Percentiles rank a stretch among this genome's conserved stretches.
Conservation (phyloP, 2,797 vertebrate species). For the Hemibagrus guttatus region DNA sequence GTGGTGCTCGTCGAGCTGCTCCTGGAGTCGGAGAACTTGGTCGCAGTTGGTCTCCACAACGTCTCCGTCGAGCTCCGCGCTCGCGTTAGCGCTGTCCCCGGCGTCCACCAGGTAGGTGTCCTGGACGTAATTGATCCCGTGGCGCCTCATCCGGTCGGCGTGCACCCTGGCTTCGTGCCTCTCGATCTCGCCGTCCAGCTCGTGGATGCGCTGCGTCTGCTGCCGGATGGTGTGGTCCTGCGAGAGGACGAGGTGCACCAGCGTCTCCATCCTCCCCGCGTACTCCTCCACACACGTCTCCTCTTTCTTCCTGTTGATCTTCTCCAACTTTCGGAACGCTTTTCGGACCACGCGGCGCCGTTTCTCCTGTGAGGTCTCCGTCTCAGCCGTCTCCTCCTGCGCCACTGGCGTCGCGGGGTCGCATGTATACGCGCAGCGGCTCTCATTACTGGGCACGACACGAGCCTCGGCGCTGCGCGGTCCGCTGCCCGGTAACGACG, state of each 20-base stretch:
- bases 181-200: slow-evolving; percentile 93
- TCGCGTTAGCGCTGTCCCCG: slow-evolving; percentile 59
- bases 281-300: slow-evolving; percentile 75
- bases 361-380: slow-evolving; percentile 82
- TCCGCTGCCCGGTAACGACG: slow-evolving; percentile 87
- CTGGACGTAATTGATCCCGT: slow-evolving; percentile 96
- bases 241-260: slow-evolving; percentile 94
- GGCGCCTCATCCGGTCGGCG: slow-evolving; percentile 86
- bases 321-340: slow-evolving; percentile 94
- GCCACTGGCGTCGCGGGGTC: slow-evolving; percentile 51
- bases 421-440: slow-evolving; percentile 69
- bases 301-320: slow-evolving; percentile 78
- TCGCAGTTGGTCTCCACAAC: slow-evolving; percentile 72
- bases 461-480: slow-evolving; percentile 92
- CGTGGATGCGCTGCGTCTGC: slow-evolving; percentile 88
- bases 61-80: slow-evolving; percentile 52
- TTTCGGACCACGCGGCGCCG: slow-evolving; percentile 92
- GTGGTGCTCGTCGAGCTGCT: slow-evolving; percentile 86
- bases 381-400: background rate
- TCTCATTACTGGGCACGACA: slow-evolving; percentile 89
- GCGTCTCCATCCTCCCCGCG: slow-evolving; percentile 90
- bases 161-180: slow-evolving; percentile 89
- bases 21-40: slow-evolving; percentile 84
- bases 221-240: slow-evolving; percentile 98
- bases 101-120: slow-evolving; percentile 85